Percentiles rank a stretch among this genome's conserved stretches.
Evolutionary conservation across 1,140 invertebrate genomes (phyloP).

Genomic region (Thrips palmi): DNA sequence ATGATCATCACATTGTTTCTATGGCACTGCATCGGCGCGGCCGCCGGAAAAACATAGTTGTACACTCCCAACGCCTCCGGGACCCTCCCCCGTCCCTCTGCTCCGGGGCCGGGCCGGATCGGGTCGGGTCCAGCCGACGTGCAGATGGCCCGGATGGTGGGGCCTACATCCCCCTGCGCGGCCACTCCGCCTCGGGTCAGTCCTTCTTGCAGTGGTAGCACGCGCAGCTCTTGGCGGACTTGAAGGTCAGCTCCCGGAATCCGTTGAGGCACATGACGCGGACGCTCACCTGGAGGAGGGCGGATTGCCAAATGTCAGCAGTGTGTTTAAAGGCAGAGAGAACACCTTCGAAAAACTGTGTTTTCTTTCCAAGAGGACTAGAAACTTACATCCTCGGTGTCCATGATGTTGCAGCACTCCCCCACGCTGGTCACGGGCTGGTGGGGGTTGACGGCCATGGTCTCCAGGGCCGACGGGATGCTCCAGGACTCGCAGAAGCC

Average conservation of each 20-base stretch:
- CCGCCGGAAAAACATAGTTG: no score
- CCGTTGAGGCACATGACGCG: slow-evolving; percentile 58
- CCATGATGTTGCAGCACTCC: slow-evolving; percentile 78
- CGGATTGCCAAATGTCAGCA: not conserved
- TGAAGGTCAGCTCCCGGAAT: slow-evolving; percentile 53
- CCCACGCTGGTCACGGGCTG: slow-evolving; percentile 67
- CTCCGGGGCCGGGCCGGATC: no score
- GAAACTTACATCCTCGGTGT: slow-evolving; percentile 52
- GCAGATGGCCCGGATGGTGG: no score
- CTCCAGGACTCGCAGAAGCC: slow-evolving; percentile 75
- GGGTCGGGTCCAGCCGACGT: no score
- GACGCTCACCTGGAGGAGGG: slow-evolving; percentile 37
- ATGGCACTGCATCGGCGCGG: no score
- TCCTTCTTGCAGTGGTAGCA: slow-evolving; percentile 76
- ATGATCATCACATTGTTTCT: no score
- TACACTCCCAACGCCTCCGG: no score
- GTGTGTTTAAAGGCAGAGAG: not conserved
- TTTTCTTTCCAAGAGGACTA: not conserved
- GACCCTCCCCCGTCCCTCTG: no score
- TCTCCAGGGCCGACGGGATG: slow-evolving; percentile 38
- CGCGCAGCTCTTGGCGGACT: slow-evolving; percentile 61
- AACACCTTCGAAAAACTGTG: slow-evolving; percentile 5
- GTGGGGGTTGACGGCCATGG: slow-evolving; percentile 30
- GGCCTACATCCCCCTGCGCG: no score
- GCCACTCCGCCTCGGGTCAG: no score